Base-by-base conservation (phyloP, 2,888 invertebrate genomes). In the Bedellia somnulentella region DNA sequence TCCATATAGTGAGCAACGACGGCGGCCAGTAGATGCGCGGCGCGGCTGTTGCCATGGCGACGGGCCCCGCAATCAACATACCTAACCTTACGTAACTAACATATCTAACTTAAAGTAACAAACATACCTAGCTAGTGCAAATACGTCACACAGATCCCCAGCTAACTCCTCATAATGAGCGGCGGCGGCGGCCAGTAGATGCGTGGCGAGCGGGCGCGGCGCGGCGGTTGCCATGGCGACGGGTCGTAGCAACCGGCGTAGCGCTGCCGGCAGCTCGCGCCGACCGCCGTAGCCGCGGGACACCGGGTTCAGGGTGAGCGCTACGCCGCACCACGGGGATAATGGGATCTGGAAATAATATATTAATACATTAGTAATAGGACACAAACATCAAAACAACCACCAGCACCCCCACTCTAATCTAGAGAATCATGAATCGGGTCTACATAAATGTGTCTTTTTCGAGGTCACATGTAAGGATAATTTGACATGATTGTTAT, bases 301-400 rank as follows among this genome's bases (percentile, higher is more conserved):
- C 4, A 88, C 93, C 0, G 99, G 99, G 78, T 99, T 99, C 76
- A 99, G 79, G 0, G 99, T 99, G 11, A 96, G 94, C 59, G 98
- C 98, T 37, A 99, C 90, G 3, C 95, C 97, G 41, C 95, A 92
- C 68, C 95, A 91, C 16, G 80, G 82, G 43, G 94, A 89, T 12
- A 98, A 82, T 30, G 79, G 61, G 27, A 95, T 80, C 89, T 91
- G 49, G 4, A 12, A n/a, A n/a, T n/a, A n/a, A n/a, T n/a, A n/a
- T n/a, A n/a, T n/a, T n/a, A n/a, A n/a, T n/a, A n/a, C n/a, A n/a
- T n/a, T n/a, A n/a, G n/a, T n/a, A n/a, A n/a, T n/a, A n/a, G n/a
- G n/a, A n/a, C n/a, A n/a, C n/a, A n/a, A n/a, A n/a, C n/a, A n/a
- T n/a, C n/a, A n/a, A n/a, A n/a, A n/a, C n/a, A n/a, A n/a, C n/a